Evolutionary conservation across 2,113 vertebrate species (phyloP).

Genomic region (Vulpes ferrilata): DNA sequence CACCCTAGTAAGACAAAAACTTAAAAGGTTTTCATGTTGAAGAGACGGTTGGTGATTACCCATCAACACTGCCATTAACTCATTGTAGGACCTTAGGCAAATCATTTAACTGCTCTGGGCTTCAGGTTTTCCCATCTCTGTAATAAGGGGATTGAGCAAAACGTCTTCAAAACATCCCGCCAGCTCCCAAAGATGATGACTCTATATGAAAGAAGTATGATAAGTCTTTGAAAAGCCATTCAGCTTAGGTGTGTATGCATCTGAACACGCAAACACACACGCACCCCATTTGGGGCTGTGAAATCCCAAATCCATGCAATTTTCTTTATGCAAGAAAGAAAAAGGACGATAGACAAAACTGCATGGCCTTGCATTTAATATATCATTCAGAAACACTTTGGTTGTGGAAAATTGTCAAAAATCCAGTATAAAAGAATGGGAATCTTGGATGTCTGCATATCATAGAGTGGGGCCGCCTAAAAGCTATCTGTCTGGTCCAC

Average conservation of each 20-base stretch:
- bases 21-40: not conserved
- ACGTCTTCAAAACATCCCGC: not conserved
- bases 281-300: not conserved
- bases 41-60: not conserved
- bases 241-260: not conserved
- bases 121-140: not conserved
- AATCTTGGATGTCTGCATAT: not conserved
- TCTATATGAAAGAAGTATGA: not conserved
- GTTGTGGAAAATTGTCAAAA: not conserved
- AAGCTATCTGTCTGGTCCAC: not conserved
- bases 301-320: not conserved
- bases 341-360: not conserved
- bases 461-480: not conserved
- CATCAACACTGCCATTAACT: not conserved
- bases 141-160: not conserved
- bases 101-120: not conserved
- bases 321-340: not conserved
- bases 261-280: not conserved
- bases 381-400: not conserved
- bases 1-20: not conserved
- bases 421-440: not conserved
- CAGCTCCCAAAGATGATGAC: not conserved
- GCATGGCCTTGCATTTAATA: not conserved
- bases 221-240: not conserved
- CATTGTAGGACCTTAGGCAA: not conserved